These are phyloP conservation scores for Cettia cetti DNA, from an alignment of 2,113 vertebrate species.

Conservation along the genomic window DNA sequence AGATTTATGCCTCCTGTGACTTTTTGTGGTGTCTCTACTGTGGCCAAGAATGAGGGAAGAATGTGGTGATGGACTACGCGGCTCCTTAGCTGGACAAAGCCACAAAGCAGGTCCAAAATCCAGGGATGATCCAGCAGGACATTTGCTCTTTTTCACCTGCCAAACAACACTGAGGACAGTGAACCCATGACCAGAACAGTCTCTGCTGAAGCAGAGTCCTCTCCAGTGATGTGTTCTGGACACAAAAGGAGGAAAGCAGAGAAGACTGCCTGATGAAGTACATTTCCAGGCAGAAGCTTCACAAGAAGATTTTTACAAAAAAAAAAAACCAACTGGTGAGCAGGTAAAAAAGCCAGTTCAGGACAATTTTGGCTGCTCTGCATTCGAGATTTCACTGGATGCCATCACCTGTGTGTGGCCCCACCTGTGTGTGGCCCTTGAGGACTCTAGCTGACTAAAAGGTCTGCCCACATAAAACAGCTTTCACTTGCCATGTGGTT, in stretches of 20 bases:
- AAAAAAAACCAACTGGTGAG: neutral
- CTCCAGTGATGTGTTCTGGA: neutral
- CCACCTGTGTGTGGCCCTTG: neutral
- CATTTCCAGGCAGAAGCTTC: neutral
- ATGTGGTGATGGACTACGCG: neutral
- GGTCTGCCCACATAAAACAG: neutral
- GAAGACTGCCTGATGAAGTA: neutral
- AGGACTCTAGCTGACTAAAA: neutral
- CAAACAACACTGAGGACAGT: neutral
- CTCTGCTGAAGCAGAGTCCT: neutral
- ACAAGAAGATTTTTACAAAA: neutral
- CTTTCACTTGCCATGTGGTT: conserved; percentile 27
- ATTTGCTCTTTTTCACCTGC: neutral
- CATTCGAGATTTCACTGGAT: neutral
- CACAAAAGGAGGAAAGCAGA: neutral
- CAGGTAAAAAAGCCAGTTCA: neutral
- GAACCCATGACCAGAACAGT: neutral
- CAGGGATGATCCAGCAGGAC: neutral
- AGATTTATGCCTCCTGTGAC: neutral
- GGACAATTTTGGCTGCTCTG: neutral
- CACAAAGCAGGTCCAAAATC: neutral
- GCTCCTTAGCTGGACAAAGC: neutral
- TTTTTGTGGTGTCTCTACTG: neutral
- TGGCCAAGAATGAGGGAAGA: neutral
- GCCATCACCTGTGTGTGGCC: neutral